These are phyloP conservation scores for Poeciliopsis turrubarensis DNA, from an alignment of 2,113 vertebrate species.

Conservation along the genomic window DNA sequence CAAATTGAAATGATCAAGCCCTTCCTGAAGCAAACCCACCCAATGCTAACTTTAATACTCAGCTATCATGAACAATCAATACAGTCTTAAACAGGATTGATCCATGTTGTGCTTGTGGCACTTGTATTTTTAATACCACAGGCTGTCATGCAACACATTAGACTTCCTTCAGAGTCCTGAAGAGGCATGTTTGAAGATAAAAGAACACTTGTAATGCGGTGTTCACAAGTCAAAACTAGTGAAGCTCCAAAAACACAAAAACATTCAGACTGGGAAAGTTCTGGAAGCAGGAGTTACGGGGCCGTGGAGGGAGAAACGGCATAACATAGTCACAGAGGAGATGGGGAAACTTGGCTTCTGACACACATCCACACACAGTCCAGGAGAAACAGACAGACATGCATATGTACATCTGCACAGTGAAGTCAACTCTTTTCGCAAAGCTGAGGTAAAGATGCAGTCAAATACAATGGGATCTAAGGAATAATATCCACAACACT, in stretches of 20 bases:
- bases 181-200: conserved; percentile 5
- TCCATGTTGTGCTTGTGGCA: conserved; percentile 60
- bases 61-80: conserved; percentile 20
- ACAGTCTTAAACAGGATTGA: conserved; percentile 48
- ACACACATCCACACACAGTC: conserved; percentile 63
- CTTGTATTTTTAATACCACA: conserved; percentile 34
- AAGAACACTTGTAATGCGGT: conserved; percentile 11
- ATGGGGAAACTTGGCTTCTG: conserved; percentile 21
- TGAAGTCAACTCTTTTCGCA: conserved; percentile 89
- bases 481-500: conserved; percentile 53
- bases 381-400: conserved; percentile 43
- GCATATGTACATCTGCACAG: conserved; percentile 80
- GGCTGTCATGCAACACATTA: conserved; percentile 27
- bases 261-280: conserved; percentile 54
- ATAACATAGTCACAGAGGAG: conserved; percentile 51
- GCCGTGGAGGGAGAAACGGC: conserved; percentile 21
- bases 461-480: conserved; percentile 84
- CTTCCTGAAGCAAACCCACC: conserved; percentile 39
- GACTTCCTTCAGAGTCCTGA: conserved; percentile 6
- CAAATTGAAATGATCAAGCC: conserved; percentile 36
- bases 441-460: conserved; percentile 93
- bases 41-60: conserved; percentile 45
- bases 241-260: conserved; percentile 19
- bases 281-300: conserved; percentile 49
- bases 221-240: conserved; percentile 1